phyloP scores from a whole-genome alignment of 2,888 invertebrate species.

The Yponomeuta plumbellus region DNA sequence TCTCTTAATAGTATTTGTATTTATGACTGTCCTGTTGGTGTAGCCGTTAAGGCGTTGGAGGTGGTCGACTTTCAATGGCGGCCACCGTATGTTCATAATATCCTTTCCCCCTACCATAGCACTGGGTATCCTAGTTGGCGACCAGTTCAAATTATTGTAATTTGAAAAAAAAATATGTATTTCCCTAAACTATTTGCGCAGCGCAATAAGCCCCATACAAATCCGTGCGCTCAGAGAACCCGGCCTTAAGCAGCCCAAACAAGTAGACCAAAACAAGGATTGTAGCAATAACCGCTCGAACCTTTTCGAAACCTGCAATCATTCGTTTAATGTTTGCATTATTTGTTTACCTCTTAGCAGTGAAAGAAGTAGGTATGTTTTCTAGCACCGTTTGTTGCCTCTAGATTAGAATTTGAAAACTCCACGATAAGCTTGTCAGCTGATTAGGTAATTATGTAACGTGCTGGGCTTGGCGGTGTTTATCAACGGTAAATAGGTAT shows the following conservation, averaged over 20 bases:
- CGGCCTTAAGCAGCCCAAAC: background rate
- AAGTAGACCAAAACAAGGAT: background rate
- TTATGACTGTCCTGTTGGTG: too few species aligned
- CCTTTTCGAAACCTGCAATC: background rate
- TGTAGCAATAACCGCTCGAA: background rate
- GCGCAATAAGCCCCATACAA: too few species aligned
- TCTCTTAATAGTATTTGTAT: too few species aligned
- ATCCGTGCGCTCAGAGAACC: too few species aligned
- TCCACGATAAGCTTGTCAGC: background rate
- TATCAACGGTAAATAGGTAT: background rate
- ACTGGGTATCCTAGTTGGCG: too few species aligned
- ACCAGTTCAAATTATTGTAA: too few species aligned
- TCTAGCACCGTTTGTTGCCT: background rate
- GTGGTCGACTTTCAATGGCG: too few species aligned
- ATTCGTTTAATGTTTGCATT: background rate
- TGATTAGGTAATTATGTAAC: background rate
- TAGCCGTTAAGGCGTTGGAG: too few species aligned
- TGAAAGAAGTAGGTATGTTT: background rate
- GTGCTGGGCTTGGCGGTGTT: background rate
- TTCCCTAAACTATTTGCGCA: too few species aligned
- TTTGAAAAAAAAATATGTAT: too few species aligned
- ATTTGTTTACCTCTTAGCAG: background rate
- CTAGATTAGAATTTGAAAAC: background rate
- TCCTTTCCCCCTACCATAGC: too few species aligned
- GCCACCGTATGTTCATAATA: too few species aligned